These are phyloP conservation scores for Hydroisotoma schaefferi DNA, from an alignment of 2,888 invertebrate genomes.

Conservation along the genomic window DNA sequence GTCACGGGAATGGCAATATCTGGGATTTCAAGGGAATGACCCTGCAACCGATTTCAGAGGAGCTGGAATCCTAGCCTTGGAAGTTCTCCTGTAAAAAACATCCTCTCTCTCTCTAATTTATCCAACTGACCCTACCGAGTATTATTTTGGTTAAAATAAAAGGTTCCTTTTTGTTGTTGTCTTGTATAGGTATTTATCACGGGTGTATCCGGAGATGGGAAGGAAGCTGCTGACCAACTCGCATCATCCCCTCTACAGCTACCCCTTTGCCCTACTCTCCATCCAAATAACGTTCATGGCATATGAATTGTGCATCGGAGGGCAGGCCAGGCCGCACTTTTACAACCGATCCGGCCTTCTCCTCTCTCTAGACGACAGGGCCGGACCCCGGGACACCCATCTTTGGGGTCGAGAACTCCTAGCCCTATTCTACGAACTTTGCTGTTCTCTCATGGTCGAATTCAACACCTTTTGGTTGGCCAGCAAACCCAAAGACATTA, in stretches of 20 bases:
- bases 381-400: conserved; percentile 38
- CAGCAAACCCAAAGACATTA: conserved; percentile 85
- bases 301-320: conserved; percentile 72
- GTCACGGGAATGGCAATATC: conserved; percentile 89
- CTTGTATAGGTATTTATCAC: conserved; percentile 64
- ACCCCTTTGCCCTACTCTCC: conserved; percentile 63
- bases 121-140: not conserved
- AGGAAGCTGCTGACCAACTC: conserved; percentile 56
- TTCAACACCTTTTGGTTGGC: conserved; percentile 94
- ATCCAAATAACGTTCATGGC: conserved; percentile 94
- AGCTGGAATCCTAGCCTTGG: conserved; percentile 91
- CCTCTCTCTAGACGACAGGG: conserved; percentile 59
- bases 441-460: conserved; percentile 87
- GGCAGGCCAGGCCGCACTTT: conserved; percentile 83
- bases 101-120: too few species aligned
- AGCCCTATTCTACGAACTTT: conserved; percentile 81
- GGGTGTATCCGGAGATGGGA: conserved; percentile 73
- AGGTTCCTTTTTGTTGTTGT: too few species aligned
- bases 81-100: conserved; percentile 71
- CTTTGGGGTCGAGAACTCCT: conserved; percentile 50
- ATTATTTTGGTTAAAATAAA: not conserved
- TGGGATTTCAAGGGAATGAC: conserved; percentile 97
- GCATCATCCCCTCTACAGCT: conserved; percentile 61
- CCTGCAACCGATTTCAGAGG: conserved; percentile 98
- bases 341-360: conserved; percentile 72